Evolutionary conservation across 2,888 invertebrate species (phyloP), one percentile per base, ranked within the genome.

Genomic region (Drosophila paranaensis): DNA sequence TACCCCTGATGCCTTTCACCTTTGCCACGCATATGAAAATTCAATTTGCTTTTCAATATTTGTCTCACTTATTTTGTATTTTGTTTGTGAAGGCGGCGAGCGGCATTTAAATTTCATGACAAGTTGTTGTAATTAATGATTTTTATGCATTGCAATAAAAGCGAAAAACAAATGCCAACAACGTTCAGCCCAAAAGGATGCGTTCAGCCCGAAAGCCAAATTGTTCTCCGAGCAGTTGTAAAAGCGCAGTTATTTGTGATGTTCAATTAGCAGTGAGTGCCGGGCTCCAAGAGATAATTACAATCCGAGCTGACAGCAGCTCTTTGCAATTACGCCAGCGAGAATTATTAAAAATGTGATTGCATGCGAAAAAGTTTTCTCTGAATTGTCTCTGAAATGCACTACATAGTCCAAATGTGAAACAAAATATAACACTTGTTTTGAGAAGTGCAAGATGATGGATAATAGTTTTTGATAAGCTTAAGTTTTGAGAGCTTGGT

Each of bases 31-130:
- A 73, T 85, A 85, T 88, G 83, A 85, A 85, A 85, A 85, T 85
- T 85, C 88, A 85, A 85, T 85, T 85, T 86, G 84, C 80, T 77
- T 77, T 86, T 83, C 89, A 86, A 86, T 88, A 85, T 88, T 85
- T 85, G 87, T 76, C 70, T 77, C 87, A 63, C 67, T 71, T 73
- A 79, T 79, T 84, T 73, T 74, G 72, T 77, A 79, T 63, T 71
- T 70, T 77, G 66, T 48, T 66, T 40, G 40, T 27, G 16, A 48
- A n/a, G 40, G 40, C 39, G 70, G 61, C 60, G 64, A 66, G 60
- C 64, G 73, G 60, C 88, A 85, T 88, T 84, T 88, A 88, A 85
- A 85, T 82, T 84, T 85, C 85, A 88, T 85, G 85, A 74, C 77
- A 74, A 74, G 81, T 83, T 88, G 81, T 86, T 88, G 89, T 86